Conservation (phyloP, 2,797 vertebrate species). For the Eulemur mongoz region DNA sequence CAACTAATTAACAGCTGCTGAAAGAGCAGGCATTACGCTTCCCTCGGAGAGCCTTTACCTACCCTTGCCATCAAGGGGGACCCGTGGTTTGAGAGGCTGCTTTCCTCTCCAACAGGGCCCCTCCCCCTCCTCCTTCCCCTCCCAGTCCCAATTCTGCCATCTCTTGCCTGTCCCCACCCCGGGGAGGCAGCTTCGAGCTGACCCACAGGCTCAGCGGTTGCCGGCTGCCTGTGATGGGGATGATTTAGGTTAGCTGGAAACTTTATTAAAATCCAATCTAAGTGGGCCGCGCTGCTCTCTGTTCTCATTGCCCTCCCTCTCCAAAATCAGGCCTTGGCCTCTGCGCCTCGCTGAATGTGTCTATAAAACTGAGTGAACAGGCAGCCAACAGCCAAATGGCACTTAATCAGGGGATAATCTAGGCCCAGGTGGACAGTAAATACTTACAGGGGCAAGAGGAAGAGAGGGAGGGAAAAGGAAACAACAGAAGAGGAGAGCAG, state of each 20-base stretch:
- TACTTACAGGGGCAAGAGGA: constrained; percentile 64
- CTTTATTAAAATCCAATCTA: constrained; percentile 84
- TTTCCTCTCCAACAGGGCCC: neutral
- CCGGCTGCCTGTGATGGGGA: neutral
- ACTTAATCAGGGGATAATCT: constrained; percentile 83
- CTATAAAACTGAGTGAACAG: constrained; percentile 83
- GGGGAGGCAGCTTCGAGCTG: neutral
- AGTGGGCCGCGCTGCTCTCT: constrained; percentile 70
- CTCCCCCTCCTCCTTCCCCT: neutral
- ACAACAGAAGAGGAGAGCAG: neutral
- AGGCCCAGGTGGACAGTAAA: constrained; percentile 81
- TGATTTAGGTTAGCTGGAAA: constrained; percentile 79
- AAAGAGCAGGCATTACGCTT: constrained; percentile 68
- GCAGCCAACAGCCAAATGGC: constrained; percentile 82
- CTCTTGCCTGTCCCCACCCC: neutral
- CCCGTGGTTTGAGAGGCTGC: neutral
- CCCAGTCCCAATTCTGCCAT: neutral
- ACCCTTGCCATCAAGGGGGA: neutral
- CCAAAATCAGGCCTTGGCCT: constrained; percentile 76
- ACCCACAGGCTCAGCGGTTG: neutral
- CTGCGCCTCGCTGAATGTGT: constrained; percentile 73
- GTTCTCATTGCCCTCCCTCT: constrained; percentile 80
- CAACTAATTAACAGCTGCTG: constrained; percentile 85
- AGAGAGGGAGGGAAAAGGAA: constrained; percentile 1
- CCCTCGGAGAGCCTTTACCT: constrained; percentile 34